Evolutionary conservation across 2,888 invertebrate species (phyloP).

Genomic region (Aleiodes testaceus): DNA sequence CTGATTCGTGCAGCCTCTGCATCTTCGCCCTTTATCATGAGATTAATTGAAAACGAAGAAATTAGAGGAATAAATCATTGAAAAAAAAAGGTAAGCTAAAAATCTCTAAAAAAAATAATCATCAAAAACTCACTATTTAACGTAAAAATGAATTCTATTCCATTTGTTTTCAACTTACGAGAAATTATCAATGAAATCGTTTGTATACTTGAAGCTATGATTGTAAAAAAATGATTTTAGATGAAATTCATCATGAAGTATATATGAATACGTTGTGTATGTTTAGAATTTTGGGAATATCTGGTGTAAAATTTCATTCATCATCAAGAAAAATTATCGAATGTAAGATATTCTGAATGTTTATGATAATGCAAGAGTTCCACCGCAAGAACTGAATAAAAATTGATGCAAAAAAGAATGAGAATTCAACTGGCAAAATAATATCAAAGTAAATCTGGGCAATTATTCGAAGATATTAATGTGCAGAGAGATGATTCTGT

Average conservation of each 20-base stretch:
- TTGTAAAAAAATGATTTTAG: constrained; percentile 31
- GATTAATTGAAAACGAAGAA: constrained; percentile 16
- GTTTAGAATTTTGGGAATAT: constrained; percentile 38
- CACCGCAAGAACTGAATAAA: not conserved
- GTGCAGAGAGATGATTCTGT: constrained; percentile 31
- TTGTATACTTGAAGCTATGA: constrained; percentile 34
- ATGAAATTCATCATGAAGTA: constrained; percentile 20
- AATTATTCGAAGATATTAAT: constrained; percentile 12
- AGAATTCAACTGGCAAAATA: too few relatives aligned
- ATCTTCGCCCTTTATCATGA: constrained; percentile 76
- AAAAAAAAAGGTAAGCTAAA: constrained; percentile 12
- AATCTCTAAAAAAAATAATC: constrained; percentile 2
- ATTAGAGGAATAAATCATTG: constrained; percentile 10
- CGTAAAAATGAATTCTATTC: not conserved
- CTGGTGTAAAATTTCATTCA: constrained; percentile 35
- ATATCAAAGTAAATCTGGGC: too few relatives aligned
- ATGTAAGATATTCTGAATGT: not conserved
- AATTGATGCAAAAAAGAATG: too few relatives aligned
- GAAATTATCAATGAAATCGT: constrained; percentile 31
- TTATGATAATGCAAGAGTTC: not conserved
- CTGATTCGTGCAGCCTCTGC: constrained; percentile 84
- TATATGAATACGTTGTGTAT: constrained; percentile 4
- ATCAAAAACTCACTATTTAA: constrained; percentile 2
- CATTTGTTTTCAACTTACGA: constrained; percentile 18
- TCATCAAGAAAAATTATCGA: not conserved